A percentile compares a stretch with the other conserved stretches of the same genome.
Evolutionary conservation across 1,140 invertebrate species (phyloP).

Genomic region (Diuraphis noxia): DNA sequence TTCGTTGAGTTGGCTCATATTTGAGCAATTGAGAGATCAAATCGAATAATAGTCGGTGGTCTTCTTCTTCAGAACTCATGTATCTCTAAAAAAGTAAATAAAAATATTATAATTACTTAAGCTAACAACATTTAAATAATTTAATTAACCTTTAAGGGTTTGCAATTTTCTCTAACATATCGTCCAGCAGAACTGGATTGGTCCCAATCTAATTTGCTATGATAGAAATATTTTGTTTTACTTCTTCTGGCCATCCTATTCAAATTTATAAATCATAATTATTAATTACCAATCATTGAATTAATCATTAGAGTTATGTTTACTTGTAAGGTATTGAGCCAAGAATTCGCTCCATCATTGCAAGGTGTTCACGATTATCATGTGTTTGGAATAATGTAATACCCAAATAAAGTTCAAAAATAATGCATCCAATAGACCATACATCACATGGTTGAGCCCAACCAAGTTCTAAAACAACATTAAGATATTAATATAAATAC

Average conservation of each 20-base stretch:
- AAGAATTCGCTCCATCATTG: slow-evolving; percentile 99
- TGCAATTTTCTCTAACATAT: slow-evolving; percentile 97
- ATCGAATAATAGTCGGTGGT: slow-evolving; percentile 92
- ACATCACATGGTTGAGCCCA: slow-evolving; percentile 99
- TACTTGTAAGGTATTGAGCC: slow-evolving; percentile 90
- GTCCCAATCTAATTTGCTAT: slow-evolving; percentile 93
- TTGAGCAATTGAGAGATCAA: slow-evolving; percentile 94
- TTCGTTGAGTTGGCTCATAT: slow-evolving; percentile 89
- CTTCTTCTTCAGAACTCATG: slow-evolving; percentile 82
- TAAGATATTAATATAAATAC: slow-evolving; percentile 56
- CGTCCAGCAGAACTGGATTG: slow-evolving; percentile 91
- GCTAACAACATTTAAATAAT: not conserved
- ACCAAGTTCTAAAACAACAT: slow-evolving; percentile 88
- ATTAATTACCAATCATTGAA: not conserved
- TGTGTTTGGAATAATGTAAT: slow-evolving; percentile 99
- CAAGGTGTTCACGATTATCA: slow-evolving; percentile 98
- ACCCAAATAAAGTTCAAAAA: slow-evolving; percentile 98
- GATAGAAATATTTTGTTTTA: slow-evolving; percentile 96
- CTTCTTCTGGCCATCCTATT: slow-evolving; percentile 90
- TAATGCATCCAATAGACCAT: slow-evolving; percentile 99
- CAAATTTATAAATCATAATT: slow-evolving; percentile 55
- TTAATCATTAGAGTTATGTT: not conserved
- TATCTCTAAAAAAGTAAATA: slow-evolving; percentile 78
- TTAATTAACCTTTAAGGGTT: slow-evolving; percentile 82
- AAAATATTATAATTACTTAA: not conserved